phyloP scores from a whole-genome alignment of 2,113 vertebrate genomes.

The Merops nubicus region DNA sequence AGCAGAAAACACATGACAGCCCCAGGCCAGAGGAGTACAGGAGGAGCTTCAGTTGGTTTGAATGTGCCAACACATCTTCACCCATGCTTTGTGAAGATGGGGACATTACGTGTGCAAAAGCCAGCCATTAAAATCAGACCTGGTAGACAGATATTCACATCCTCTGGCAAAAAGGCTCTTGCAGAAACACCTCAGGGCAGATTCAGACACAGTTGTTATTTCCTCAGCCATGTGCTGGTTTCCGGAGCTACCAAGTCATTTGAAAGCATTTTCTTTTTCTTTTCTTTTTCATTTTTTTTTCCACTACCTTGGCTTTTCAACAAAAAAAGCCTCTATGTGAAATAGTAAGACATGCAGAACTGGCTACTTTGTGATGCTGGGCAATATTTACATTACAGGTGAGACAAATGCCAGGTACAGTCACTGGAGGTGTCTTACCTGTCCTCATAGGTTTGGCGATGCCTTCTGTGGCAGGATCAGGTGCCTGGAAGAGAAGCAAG shows the following conservation, averaged over 20 bases:
- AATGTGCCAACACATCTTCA: background rate
- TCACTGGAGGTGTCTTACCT: conserved; percentile 15
- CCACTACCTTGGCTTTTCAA: background rate
- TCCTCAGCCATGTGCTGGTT: background rate
- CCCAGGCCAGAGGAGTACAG: background rate
- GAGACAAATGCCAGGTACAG: background rate
- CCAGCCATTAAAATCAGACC: background rate
- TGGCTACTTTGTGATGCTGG: background rate
- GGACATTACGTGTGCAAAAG: background rate
- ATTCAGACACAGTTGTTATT: background rate
- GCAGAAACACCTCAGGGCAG: background rate
- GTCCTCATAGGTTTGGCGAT: background rate
- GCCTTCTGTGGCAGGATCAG: background rate
- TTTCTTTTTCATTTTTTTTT: background rate
- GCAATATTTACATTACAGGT: background rate
- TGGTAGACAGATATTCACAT: background rate
- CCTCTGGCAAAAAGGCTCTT: background rate
- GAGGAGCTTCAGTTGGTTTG: background rate
- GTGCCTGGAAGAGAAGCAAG: background rate
- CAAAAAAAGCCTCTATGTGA: background rate
- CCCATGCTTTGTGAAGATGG: rapidly evolving
- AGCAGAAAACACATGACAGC: background rate
- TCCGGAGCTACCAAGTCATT: background rate
- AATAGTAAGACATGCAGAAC: background rate
- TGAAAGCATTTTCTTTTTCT: background rate